Percentiles rank a stretch among this genome's conserved stretches.
phyloP scores from a whole-genome alignment of 2,113 vertebrate species.

The Arothron firmamentum region DNA sequence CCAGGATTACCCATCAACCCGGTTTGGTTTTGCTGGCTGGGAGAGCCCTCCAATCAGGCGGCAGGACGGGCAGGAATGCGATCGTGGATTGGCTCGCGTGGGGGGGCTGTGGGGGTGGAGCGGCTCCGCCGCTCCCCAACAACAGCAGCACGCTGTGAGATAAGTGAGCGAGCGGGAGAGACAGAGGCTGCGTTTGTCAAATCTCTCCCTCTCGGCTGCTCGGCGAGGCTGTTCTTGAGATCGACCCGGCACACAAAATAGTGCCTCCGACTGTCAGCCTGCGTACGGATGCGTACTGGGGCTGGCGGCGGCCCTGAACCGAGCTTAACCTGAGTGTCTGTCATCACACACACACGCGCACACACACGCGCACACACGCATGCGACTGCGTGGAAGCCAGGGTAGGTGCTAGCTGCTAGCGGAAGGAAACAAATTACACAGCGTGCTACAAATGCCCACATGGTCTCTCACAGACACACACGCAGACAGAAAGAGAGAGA shows the following conservation, averaged over 20 bases:
- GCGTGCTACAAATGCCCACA: slow-evolving; percentile 19
- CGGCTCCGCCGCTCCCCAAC: slow-evolving; percentile 59
- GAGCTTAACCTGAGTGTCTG: slow-evolving; percentile 28
- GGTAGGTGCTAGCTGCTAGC: slow-evolving; percentile 56
- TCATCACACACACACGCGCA: slow-evolving; percentile 16
- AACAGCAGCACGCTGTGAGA: slow-evolving; percentile 69
- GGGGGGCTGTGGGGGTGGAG: slow-evolving; percentile 45
- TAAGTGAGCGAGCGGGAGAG: slow-evolving; percentile 43
- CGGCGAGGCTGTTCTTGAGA: not conserved
- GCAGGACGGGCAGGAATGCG: slow-evolving; percentile 42
- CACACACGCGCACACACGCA: slow-evolving; percentile 19
- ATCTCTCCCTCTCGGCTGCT: slow-evolving; percentile 12
- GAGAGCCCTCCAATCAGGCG: slow-evolving; percentile 64
- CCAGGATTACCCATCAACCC: slow-evolving; percentile 68
- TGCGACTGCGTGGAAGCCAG: slow-evolving; percentile 31
- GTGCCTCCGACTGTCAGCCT: slow-evolving; percentile 29
- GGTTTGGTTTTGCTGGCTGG: slow-evolving; percentile 63
- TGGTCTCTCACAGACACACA: slow-evolving; percentile 16
- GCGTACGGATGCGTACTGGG: slow-evolving; percentile 46
- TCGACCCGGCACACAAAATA: slow-evolving; percentile 17
- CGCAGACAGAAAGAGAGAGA: no score
- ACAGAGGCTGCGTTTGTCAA: slow-evolving; percentile 28
- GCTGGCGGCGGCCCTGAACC: slow-evolving; percentile 39
- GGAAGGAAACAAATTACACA: slow-evolving; percentile 62
- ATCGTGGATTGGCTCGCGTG: slow-evolving; percentile 61